phyloP scores from a whole-genome alignment of 2,888 invertebrate species.

The Ditula angustiorana region DNA sequence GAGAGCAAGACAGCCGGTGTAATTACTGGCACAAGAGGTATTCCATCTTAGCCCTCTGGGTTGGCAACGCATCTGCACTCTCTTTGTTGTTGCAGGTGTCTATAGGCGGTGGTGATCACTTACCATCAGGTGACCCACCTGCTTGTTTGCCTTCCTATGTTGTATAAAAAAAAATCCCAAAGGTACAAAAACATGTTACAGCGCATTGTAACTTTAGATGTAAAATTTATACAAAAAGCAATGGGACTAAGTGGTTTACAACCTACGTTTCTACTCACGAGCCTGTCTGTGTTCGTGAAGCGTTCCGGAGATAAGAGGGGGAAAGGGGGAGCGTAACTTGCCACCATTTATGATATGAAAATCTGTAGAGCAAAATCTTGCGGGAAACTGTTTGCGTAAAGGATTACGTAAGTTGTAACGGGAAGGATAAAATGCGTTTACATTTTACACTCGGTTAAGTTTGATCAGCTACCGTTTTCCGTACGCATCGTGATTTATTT shows the following conservation, averaged over 20 bases:
- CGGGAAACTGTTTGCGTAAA: not conserved
- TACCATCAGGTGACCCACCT: too few relatives aligned
- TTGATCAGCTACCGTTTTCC: too few relatives aligned
- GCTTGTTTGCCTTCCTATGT: too few relatives aligned
- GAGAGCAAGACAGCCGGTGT: too few relatives aligned
- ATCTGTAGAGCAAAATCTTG: not conserved
- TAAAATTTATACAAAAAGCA: not conserved
- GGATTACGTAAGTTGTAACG: not conserved
- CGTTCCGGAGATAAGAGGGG: not conserved
- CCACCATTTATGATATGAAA: not conserved
- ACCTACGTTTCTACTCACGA: not conserved
- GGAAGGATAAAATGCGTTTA: not conserved
- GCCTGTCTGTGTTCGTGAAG: not conserved
- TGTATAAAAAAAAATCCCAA: too few relatives aligned
- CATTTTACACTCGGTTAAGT: not conserved
- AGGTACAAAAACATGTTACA: not conserved
- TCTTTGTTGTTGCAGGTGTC: too few relatives aligned
- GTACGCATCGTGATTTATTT: too few relatives aligned
- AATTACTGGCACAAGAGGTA: too few relatives aligned
- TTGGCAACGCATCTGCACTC: too few relatives aligned
- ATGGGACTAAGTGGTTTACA: not conserved
- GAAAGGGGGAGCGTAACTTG: not conserved
- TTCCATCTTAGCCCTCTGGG: too few relatives aligned
- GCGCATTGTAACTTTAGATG: not conserved
- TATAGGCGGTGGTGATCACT: too few relatives aligned